A percentile compares a stretch with the other conserved stretches of the same genome.
Conservation (phyloP, 2,113 vertebrate genomes). For the Ondatra zibethicus region DNA sequence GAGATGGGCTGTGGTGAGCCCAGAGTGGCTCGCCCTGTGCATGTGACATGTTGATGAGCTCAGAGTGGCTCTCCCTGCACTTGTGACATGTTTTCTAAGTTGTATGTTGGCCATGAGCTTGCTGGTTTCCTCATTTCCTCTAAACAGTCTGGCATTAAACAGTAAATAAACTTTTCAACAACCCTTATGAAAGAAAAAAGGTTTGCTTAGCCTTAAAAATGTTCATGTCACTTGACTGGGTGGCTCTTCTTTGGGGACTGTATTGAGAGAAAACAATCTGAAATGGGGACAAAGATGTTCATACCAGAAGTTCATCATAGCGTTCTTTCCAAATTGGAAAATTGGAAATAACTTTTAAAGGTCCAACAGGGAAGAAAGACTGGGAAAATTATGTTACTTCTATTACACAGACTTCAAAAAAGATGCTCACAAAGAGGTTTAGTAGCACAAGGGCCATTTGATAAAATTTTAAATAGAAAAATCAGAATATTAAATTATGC, state of each 20-base stretch:
- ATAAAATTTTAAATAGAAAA: slow-evolving; percentile 56
- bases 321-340: not conserved
- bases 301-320: not conserved
- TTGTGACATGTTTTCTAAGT: not conserved
- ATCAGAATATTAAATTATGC: slow-evolving; percentile 47
- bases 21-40: too few relatives aligned
- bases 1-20: not conserved
- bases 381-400: slow-evolving; percentile 15
- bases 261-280: not conserved
- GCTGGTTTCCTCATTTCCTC: not conserved
- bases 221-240: not conserved
- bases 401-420: slow-evolving; percentile 13
- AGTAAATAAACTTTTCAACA: slow-evolving; percentile 46
- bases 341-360: slow-evolving; percentile 48
- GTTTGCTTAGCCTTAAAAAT: slow-evolving; percentile 48
- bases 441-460: slow-evolving; percentile 38
- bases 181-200: not conserved
- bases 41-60: too few relatives aligned
- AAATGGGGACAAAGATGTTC: not conserved
- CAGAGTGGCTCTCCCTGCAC: accelerated
- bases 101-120: not conserved
- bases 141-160: slow-evolving; percentile 50
- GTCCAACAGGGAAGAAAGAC: slow-evolving; percentile 18
- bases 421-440: slow-evolving; percentile 18
- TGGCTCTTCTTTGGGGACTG: slow-evolving; percentile 41